Evolutionary conservation across 1,140 invertebrate species (phyloP), one percentile per base, ranked within the genome.

Genomic region (Heliconius congener): DNA sequence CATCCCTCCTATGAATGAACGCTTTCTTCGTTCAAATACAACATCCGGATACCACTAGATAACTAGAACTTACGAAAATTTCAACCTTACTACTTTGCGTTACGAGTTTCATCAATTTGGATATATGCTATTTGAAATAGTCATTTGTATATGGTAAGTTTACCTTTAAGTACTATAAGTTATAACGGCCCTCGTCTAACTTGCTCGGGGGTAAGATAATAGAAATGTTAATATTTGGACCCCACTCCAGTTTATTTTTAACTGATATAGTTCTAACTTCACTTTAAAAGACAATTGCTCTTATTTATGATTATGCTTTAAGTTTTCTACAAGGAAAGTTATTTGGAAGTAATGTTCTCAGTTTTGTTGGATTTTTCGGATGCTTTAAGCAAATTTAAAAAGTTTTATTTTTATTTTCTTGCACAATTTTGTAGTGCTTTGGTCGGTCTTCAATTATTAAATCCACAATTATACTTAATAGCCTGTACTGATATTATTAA

Each of bases 131-230:
- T 66, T 66, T 34, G 3, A 27, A 16, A 77, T 73, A 77, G 39
- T 78, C 84, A 87, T 89, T 90, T 82, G 85, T 88, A 82, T 88
- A 91, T 87, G 88, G 87, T 86, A 87, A 91, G 85, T 92, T 93
- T 89, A 92, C 90, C 87, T 91, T 88, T 87, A 89, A 94, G 88
- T 91, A 88, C 87, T 90, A 90, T 93, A 93, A 94, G 87, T 94
- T 91, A 83, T 91, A 90, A 91, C 91, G 88, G 89, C 87, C 87
- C 87, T 87, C 87, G 84, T 89, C 87, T 92, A 91, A 90, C 83
- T 93, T 86, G 84, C 85, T 76, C 73, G 83, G 80, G 88, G 86
- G 88, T 80, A 84, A 87, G 89, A 92, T 90, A 93, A 93, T 92
- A 90, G 87, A 90, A 93, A 92, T 94, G 89, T 90, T 91, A 91